Conservation (phyloP, 2,797 vertebrate genomes). For the Sebastes steindachneri region DNA sequence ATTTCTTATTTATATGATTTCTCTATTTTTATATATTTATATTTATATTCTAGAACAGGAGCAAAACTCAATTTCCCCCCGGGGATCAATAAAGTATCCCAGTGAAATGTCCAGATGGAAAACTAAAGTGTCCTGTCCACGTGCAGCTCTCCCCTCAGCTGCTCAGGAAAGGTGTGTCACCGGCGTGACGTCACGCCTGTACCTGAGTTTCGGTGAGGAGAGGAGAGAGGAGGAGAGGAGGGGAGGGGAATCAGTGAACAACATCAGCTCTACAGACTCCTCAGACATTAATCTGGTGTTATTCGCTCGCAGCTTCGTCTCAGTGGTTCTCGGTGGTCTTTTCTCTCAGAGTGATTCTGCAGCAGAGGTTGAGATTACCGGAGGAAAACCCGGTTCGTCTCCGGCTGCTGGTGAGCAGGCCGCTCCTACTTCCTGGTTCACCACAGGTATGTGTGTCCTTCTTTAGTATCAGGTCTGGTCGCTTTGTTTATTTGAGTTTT, state of each 20-base stretch:
- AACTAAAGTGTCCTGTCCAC: not conserved
- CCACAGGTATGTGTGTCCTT: conserved; percentile 56
- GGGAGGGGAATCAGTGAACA: conserved; percentile 30
- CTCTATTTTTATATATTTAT: too few relatives aligned
- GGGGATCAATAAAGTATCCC: too few relatives aligned
- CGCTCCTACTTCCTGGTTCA: conserved; percentile 68
- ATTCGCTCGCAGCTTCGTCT: not conserved
- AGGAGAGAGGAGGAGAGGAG: conserved; percentile 18
- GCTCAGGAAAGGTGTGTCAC: conserved; percentile 74
- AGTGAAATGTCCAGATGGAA: not conserved
- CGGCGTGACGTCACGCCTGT: conserved; percentile 78
- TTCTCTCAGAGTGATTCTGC: not conserved
- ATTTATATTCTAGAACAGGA: too few relatives aligned
- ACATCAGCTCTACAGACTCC: not conserved
- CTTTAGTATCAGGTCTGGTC: not conserved
- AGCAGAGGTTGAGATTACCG: not conserved
- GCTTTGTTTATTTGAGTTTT: not conserved
- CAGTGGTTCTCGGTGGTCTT: accelerated
- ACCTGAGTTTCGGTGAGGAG: conserved; percentile 85
- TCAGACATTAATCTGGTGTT: not conserved
- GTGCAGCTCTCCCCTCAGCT: not conserved
- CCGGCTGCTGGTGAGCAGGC: conserved; percentile 30
- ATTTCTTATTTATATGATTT: too few relatives aligned
- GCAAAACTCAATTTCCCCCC: too few relatives aligned
- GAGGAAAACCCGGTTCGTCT: not conserved